Evolutionary conservation across 2,113 vertebrate genomes (phyloP), one percentile per base, ranked within the genome.

Genomic region (Chaetodon trifascialis): DNA sequence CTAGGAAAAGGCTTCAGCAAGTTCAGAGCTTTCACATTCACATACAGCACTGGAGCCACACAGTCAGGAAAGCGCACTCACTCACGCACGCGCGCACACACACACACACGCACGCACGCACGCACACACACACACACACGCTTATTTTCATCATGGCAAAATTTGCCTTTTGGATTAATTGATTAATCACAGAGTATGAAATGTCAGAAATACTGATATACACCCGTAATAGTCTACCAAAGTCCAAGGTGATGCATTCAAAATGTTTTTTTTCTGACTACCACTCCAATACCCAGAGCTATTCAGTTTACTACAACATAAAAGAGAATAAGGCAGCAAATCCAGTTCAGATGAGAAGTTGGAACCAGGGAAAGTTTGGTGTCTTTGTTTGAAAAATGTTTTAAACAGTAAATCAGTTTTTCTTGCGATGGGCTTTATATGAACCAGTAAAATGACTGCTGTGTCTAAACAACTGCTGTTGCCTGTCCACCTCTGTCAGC

Each of bases 11-110:
- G 58, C 12, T 17, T 34, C 17, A 54, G 34, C 34, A 21, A 71
- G 58, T 54, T 79, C 58, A 54, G 38, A 58, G 66, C 68, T 52
- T 65, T 52, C 40, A 56, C 21, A 47, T 47, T 47, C 3, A 70
- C 71, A 56, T 76, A 40, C 17, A 47, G 15, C 80, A 68, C 46
- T 36, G 11, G 16, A 68, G 54, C 51, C 65, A 54, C 76, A 51
- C 71, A 46, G 36, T 34, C 72, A 40, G 49, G 38, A 12, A 38
- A 46, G 19, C 36, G 55, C n/a, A n/a, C n/a, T n/a, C n/a, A n/a
- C n/a, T n/a, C n/a, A n/a, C n/a, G n/a, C n/a, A n/a, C n/a, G n/a
- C n/a, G n/a, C n/a, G n/a, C n/a, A n/a, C n/a, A n/a, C n/a, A n/a
- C 12, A 21, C 63, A 19, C 64, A 59, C 42, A 23, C 63, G 16